Evolutionary conservation across 2,113 vertebrate genomes (phyloP).

Genomic region (Crocuta crocuta): DNA sequence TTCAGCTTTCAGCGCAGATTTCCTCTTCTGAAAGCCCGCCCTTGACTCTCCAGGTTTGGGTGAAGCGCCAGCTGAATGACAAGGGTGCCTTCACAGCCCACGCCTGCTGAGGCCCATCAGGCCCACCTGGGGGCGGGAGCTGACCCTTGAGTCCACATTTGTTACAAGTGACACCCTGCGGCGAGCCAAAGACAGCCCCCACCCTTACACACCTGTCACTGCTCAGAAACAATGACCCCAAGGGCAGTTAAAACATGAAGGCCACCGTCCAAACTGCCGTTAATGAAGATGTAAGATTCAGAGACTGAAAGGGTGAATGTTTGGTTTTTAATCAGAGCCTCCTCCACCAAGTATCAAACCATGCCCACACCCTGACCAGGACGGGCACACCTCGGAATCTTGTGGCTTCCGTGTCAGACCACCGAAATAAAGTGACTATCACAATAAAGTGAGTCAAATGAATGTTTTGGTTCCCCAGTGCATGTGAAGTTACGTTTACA

Average conservation of each 20-base stretch:
- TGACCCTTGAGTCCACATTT: background rate
- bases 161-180: background rate
- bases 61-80: fast-evolving
- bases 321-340: background rate
- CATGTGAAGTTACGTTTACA: background rate
- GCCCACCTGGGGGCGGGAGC: background rate
- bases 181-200: background rate
- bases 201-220: background rate
- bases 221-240: background rate
- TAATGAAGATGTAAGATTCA: background rate
- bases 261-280: background rate
- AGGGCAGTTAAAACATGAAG: background rate
- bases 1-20: background rate
- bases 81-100: too few species aligned
- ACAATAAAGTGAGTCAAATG: background rate
- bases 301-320: background rate
- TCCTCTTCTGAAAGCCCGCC: background rate
- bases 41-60: background rate
- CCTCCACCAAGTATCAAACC: background rate
- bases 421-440: background rate
- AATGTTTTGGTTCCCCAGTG: background rate
- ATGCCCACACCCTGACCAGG: background rate
- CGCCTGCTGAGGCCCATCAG: fast-evolving
- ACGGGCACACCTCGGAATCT: background rate
- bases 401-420: background rate